These are phyloP conservation scores for Taxidea taxus DNA, from an alignment of 2,113 vertebrate genomes.

Conservation along the genomic window DNA sequence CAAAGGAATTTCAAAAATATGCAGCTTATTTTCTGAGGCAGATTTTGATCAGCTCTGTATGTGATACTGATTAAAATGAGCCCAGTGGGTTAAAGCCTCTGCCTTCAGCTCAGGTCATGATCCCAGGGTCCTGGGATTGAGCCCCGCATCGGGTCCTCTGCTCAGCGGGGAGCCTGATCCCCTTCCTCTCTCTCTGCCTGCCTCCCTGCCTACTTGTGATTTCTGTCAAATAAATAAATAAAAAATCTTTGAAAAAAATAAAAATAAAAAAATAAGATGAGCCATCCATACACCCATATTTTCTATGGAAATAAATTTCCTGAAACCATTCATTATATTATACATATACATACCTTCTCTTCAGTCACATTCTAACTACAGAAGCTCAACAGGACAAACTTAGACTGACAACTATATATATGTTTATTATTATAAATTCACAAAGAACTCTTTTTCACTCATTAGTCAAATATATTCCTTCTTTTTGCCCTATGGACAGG, in stretches of 20 bases:
- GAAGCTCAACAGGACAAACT: neutral
- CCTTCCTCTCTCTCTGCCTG: too few species aligned
- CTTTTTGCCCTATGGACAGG: neutral
- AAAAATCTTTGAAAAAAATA: too few species aligned
- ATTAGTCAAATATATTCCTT: neutral
- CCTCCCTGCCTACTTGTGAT: too few species aligned
- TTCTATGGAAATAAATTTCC: neutral
- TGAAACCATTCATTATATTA: neutral
- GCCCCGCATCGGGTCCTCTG: too few species aligned
- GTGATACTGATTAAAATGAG: neutral
- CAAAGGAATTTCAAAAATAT: neutral
- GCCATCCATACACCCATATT: neutral
- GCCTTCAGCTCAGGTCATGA: too few species aligned
- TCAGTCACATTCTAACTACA: neutral
- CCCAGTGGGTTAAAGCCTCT: too few species aligned
- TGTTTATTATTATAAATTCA: neutral
- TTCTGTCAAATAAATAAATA: too few species aligned
- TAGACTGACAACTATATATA: neutral
- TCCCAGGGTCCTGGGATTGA: too few species aligned
- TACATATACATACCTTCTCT: neutral
- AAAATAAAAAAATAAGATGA: neutral
- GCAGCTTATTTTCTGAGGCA: neutral
- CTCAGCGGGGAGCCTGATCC: too few species aligned
- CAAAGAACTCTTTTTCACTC: neutral
- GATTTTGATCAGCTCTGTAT: neutral